Evolutionary conservation across 2,888 invertebrate species (phyloP).

Genomic region (Leptothorax acervorum): DNA sequence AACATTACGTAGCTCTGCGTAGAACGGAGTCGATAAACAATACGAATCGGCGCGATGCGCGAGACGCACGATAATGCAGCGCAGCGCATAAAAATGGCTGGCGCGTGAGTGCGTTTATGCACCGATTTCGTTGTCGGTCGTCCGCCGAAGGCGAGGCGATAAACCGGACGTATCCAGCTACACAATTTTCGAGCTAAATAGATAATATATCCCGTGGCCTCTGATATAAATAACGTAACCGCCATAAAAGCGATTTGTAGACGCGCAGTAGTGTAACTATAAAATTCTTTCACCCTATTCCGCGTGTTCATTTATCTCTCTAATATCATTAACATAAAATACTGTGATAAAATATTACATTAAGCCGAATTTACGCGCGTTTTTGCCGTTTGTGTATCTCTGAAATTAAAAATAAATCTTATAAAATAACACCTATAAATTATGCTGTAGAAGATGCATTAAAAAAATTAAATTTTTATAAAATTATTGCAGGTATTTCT

Average conservation of each 20-base stretch:
- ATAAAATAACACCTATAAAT: neutral
- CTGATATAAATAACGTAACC: conserved; percentile 60
- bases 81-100: neutral
- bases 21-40: conserved; percentile 67
- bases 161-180: conserved; percentile 35
- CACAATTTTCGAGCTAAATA: conserved; percentile 70
- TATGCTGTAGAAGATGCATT: neutral
- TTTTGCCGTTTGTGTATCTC: neutral
- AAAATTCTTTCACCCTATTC: neutral
- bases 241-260: conserved; percentile 2
- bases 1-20: conserved; percentile 56
- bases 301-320: neutral
- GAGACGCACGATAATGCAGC: conserved; percentile 31
- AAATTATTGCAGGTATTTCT: neutral
- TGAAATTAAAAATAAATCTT: neutral
- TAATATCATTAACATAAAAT: neutral
- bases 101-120: conserved; percentile 2
- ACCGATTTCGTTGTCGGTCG: conserved; percentile 35
- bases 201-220: conserved; percentile 58
- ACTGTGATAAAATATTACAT: neutral
- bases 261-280: conserved; percentile 7
- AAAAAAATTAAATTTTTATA: neutral
- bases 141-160: conserved; percentile 53
- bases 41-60: conserved; percentile 37
- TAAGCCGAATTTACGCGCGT: too few relatives aligned